Conservation (phyloP, 64 coral and sea anemone genomes). For the Exaiptasia diaphana region DNA sequence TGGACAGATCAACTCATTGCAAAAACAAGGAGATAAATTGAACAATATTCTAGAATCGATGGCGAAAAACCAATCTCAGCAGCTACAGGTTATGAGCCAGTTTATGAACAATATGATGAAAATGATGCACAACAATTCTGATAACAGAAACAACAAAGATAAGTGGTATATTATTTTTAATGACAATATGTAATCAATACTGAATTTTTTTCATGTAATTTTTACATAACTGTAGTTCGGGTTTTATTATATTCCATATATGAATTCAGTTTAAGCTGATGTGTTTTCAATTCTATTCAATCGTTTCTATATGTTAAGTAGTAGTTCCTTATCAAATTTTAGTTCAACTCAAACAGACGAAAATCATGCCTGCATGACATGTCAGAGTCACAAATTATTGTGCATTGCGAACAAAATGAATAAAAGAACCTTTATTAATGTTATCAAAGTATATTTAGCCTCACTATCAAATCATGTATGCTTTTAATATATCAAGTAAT, state of each 20-base stretch:
- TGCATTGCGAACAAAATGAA: no score
- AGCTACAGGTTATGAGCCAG: conserved; percentile 13
- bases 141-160: neutral
- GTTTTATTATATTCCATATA: neutral
- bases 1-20: neutral
- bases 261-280: no score
- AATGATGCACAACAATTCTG: conserved; percentile 1
- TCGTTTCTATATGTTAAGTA: no score
- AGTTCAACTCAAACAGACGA: no score
- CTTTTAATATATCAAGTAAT: no score
- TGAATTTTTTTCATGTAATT: neutral
- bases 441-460: no score
- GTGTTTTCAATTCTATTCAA: no score
- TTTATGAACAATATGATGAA: conserved; percentile 41
- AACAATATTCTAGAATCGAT: conserved; percentile 11
- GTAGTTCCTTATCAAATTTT: no score
- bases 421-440: no score
- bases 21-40: conserved; percentile 27
- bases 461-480: no score
- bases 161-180: neutral
- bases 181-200: neutral
- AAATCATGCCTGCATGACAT: no score
- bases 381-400: no score
- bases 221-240: neutral
- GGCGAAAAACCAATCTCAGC: conserved; percentile 38